A percentile compares a stretch with the other conserved stretches of the same genome.
These are phyloP conservation scores for Nothobranchius furzeri DNA, from an alignment of 2,113 vertebrate species.

Conservation along the genomic window DNA sequence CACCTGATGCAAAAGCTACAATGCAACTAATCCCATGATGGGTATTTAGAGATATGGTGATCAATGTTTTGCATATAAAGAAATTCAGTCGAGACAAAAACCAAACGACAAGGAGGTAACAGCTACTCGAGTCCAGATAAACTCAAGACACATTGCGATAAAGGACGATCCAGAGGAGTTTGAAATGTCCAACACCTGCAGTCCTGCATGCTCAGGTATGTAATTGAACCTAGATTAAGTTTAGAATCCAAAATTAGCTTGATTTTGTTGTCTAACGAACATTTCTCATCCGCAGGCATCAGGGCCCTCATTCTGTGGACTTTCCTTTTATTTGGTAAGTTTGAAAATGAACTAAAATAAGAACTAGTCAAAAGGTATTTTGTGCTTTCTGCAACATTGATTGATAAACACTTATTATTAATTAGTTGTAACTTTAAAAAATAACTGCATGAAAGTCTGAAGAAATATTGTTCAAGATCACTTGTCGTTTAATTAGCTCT, in stretches of 20 bases:
- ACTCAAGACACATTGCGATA: neutral
- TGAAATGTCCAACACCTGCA: neutral
- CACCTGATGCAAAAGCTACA: neutral
- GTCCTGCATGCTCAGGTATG: neutral
- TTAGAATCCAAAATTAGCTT: neutral
- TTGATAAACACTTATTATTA: no score
- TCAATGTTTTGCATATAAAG: neutral
- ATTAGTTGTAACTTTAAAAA: no score
- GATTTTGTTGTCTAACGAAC: neutral
- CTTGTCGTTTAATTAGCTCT: no score
- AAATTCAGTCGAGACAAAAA: neutral
- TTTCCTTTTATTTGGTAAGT: conserved; percentile 23
- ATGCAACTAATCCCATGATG: neutral
- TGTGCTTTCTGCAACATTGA: no score
- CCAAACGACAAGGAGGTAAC: neutral
- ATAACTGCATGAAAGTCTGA: no score
- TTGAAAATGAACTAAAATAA: no score
- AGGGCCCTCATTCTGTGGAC: neutral
- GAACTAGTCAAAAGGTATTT: no score
- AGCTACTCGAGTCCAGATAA: no score
- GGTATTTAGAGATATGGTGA: neutral
- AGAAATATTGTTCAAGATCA: no score
- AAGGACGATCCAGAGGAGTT: neutral
- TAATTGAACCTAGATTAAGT: no score
- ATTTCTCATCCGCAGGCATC: neutral